phyloP scores from a whole-genome alignment of 2,797 vertebrate genomes.

The Anniella stebbinsi region DNA sequence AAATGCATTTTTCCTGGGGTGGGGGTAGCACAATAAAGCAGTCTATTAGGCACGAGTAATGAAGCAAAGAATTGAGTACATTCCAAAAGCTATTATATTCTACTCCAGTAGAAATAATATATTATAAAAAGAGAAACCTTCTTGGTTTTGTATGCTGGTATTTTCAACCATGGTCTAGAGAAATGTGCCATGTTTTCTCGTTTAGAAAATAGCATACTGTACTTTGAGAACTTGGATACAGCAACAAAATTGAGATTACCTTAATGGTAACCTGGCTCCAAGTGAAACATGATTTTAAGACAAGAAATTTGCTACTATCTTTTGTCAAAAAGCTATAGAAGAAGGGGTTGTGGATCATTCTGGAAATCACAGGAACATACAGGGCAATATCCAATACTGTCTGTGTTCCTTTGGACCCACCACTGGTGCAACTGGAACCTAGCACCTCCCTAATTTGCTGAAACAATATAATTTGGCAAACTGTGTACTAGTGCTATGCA shows the following conservation, averaged over 20 bases:
- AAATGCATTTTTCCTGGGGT: neutral
- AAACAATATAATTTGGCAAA: too few species aligned
- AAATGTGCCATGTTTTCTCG: neutral
- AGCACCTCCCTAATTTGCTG: too few species aligned
- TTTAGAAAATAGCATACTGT: neutral
- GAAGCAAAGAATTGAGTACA: conserved; percentile 35
- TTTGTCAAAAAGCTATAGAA: neutral
- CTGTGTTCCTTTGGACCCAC: too few species aligned
- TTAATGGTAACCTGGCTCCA: neutral
- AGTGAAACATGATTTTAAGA: neutral
- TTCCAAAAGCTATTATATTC: conserved; percentile 36
- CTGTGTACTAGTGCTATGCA: too few species aligned
- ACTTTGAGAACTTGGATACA: neutral
- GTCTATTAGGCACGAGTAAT: neutral
- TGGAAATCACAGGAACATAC: neutral
- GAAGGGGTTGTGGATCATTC: neutral
- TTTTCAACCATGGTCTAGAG: neutral
- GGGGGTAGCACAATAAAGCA: neutral
- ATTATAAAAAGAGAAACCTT: neutral
- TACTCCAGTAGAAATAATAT: neutral
- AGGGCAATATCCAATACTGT: too few species aligned
- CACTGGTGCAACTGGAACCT: too few species aligned
- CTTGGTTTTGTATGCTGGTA: neutral
- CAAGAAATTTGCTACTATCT: neutral
- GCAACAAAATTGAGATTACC: neutral